Base-by-base conservation (phyloP, 2,888 invertebrate species). In the Yponomeuta malinellus region DNA sequence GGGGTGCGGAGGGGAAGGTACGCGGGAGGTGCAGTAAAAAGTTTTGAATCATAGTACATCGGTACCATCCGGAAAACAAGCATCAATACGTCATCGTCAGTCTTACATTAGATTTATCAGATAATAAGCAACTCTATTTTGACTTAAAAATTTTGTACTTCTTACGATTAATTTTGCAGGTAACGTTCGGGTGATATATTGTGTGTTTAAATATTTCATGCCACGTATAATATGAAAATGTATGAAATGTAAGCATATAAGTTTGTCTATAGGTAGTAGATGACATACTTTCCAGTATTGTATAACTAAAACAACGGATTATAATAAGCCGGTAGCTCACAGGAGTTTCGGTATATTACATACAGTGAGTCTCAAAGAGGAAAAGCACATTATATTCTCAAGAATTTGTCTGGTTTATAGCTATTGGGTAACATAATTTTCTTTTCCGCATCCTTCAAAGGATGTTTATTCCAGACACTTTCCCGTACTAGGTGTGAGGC, bases 31-130 rank as follows among this genome's bases (percentile, higher is more conserved):
- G 77, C 77, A 82, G 85, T 87, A 88, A 89, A 89, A 89, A 89
- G 88, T 84, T 89, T 86, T 88, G 86, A 83, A 85, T 89, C 87
- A 87, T 80, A 75, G 83, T 81, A 79, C 83, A 76, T 76, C 74
- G 74, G 75, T 77, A 75, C 73, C 1, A 33, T 2, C 33, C 33
- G 74, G 78, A 79, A 78, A 82, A 81, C 81, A 82, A 77, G 82
- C 84, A 86, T 85, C 85, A 85, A 79, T 75, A 78, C 78, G 81
- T 83, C 83, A 81, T 83, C 79, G 83, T 79, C 75, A 82, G 81
- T 81, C 78, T 81, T 83, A 81, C 81, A 4, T 48, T 15, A 43
- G 10, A 15, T 43, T 66, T 66, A 31, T 66, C 66, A 33, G 43
- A 66, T 43, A 8, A 43, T 43, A 43, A 8, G 8, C 43, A 43